phyloP scores from a whole-genome alignment of 2,797 vertebrate species.

The Megaceryle alcyon region DNA sequence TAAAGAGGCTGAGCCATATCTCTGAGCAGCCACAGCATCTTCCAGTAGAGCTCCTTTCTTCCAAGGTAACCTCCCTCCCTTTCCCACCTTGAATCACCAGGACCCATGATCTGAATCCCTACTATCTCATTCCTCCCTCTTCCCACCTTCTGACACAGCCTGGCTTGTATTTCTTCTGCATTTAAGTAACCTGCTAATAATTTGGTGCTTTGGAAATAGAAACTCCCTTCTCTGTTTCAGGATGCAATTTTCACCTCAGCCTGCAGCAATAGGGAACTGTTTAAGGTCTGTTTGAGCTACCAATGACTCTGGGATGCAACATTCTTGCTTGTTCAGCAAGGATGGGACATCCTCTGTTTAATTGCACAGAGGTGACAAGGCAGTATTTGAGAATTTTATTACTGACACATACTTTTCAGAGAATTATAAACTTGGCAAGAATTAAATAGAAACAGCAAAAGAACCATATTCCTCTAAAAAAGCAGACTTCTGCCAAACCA shows the following conservation, averaged over 20 bases:
- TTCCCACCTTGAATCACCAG: not conserved
- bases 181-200: not conserved
- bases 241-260: not conserved
- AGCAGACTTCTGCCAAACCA: not conserved
- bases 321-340: not conserved
- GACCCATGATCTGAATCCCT: not conserved
- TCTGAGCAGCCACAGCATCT: not conserved
- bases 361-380: constrained; percentile 13
- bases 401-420: not conserved
- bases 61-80: not conserved
- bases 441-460: not conserved
- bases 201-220: not conserved
- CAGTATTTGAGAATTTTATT: not conserved
- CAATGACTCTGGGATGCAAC: not conserved
- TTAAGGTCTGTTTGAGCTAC: not conserved
- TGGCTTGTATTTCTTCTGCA: not conserved
- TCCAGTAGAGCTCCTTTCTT: not conserved
- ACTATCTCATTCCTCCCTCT: not conserved
- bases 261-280: not conserved
- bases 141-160: not conserved
- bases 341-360: not conserved
- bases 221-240: not conserved
- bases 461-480: not conserved
- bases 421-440: not conserved
- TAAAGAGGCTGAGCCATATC: not conserved